Percentiles rank a stretch among this genome's conserved stretches.
Evolutionary conservation across 1,140 invertebrate genomes (phyloP).

Genomic region (Eriosoma lanigerum): DNA sequence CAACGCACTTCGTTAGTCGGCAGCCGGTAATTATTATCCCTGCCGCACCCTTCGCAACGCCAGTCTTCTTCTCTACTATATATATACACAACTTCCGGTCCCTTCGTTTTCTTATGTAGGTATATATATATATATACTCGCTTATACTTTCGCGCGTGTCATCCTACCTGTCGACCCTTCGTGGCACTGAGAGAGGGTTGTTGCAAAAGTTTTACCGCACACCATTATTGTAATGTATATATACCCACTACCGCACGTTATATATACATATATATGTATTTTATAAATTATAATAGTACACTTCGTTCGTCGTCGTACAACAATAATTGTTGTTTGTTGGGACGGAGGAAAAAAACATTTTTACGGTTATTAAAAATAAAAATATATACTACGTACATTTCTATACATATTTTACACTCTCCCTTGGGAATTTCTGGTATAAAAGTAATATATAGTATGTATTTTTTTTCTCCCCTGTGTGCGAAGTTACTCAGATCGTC

Average conservation of each 20-base stretch:
- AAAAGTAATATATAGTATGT: too few relatives aligned
- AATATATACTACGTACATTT: neutral
- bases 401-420: too few relatives aligned
- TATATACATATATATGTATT: too few relatives aligned
- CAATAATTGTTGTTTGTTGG: conserved; percentile 14
- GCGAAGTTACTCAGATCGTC: too few relatives aligned
- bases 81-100: conserved; percentile 9
- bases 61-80: neutral
- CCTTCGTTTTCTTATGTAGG: conserved; percentile 13
- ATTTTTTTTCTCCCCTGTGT: too few relatives aligned
- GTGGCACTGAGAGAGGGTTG: neutral
- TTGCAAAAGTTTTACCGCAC: conserved; percentile 26
- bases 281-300: too few relatives aligned
- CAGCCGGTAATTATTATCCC: conserved; percentile 47
- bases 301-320: neutral
- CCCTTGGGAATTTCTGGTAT: too few relatives aligned
- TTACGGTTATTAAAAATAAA: conserved; percentile 19
- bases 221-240: conserved; percentile 33
- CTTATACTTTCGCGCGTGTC: conserved; percentile 5
- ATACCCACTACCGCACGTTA: too few relatives aligned
- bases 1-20: conserved; percentile 46
- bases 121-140: conserved; percentile 1
- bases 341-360: neutral
- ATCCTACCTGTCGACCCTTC: too few relatives aligned
- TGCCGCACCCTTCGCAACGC: neutral